Conservation (phyloP, 1,140 invertebrate species). For the Oscheius sp. region DNA sequence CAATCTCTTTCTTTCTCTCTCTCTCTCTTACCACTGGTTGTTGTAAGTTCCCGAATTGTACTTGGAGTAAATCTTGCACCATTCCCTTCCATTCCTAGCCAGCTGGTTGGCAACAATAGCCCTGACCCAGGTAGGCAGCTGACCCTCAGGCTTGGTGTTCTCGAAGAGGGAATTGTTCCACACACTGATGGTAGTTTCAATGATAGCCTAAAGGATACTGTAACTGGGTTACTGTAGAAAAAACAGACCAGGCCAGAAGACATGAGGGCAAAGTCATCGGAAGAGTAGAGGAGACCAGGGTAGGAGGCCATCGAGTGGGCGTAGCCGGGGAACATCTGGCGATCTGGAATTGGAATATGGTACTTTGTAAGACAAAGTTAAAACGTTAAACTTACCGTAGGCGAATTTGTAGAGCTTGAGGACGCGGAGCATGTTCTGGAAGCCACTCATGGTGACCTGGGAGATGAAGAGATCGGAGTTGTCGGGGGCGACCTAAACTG, state of each 20-base stretch:
- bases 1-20: not conserved
- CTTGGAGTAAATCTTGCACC: slow-evolving; percentile 68
- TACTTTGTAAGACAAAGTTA: not conserved
- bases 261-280: slow-evolving; percentile 79
- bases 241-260: slow-evolving; percentile 70
- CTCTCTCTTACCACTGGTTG: slow-evolving; percentile 73
- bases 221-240: slow-evolving; percentile 40
- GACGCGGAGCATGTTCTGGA: slow-evolving; percentile 80
- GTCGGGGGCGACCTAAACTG: slow-evolving; percentile 66
- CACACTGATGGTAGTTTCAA: slow-evolving; percentile 75
- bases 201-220: slow-evolving; percentile 50
- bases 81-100: slow-evolving; percentile 70
- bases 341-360: slow-evolving; percentile 25
- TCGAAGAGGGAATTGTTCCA: slow-evolving; percentile 68
- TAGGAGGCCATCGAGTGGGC: slow-evolving; percentile 77
- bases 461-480: slow-evolving; percentile 68
- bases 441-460: slow-evolving; percentile 74
- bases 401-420: slow-evolving; percentile 83
- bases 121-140: slow-evolving; percentile 75
- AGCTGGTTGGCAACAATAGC: slow-evolving; percentile 80
- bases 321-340: slow-evolving; percentile 67
- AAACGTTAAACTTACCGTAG: slow-evolving; percentile 64
- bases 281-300: slow-evolving; percentile 78
- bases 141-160: slow-evolving; percentile 65
- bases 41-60: slow-evolving; percentile 78